Percentiles rank a stretch among this genome's conserved stretches.
Conservation (phyloP, 2,113 vertebrate genomes). For the Galeopterus variegatus region DNA sequence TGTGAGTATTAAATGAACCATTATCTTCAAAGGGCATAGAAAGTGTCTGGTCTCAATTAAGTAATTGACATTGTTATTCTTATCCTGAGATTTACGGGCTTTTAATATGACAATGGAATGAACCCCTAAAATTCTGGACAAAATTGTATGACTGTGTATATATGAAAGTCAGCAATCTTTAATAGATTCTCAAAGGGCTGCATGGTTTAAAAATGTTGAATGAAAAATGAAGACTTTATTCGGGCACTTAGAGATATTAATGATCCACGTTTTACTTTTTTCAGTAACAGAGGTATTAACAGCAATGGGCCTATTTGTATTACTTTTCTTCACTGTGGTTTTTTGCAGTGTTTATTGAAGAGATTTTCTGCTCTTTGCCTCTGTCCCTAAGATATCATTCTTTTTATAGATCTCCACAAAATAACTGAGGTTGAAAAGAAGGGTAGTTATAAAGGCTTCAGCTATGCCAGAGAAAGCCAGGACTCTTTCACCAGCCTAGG, state of each 20-base stretch:
- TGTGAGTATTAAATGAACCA: background rate
- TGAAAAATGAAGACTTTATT: conserved; percentile 9
- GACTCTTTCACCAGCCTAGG: background rate
- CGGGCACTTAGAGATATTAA: background rate
- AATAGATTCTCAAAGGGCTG: background rate
- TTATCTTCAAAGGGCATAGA: background rate
- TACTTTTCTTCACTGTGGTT: background rate
- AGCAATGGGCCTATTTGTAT: background rate
- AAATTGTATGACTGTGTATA: background rate
- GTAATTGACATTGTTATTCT: background rate
- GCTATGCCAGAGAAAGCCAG: background rate
- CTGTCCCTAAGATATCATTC: background rate
- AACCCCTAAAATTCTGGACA: conserved; percentile 30
- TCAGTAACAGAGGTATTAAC: background rate
- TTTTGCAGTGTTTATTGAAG: conserved; percentile 28
- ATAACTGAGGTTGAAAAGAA: conserved; percentile 22
- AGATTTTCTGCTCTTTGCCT: background rate
- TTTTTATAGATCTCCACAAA: background rate
- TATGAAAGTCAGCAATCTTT: background rate
- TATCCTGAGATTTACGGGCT: background rate
- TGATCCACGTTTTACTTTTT: background rate
- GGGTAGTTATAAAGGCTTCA: background rate
- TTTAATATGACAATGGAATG: background rate
- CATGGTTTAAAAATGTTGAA: conserved; percentile 6
- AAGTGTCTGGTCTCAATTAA: background rate